Evolutionary conservation across 2,888 invertebrate species (phyloP).

Genomic region (Melanargia galathea): DNA sequence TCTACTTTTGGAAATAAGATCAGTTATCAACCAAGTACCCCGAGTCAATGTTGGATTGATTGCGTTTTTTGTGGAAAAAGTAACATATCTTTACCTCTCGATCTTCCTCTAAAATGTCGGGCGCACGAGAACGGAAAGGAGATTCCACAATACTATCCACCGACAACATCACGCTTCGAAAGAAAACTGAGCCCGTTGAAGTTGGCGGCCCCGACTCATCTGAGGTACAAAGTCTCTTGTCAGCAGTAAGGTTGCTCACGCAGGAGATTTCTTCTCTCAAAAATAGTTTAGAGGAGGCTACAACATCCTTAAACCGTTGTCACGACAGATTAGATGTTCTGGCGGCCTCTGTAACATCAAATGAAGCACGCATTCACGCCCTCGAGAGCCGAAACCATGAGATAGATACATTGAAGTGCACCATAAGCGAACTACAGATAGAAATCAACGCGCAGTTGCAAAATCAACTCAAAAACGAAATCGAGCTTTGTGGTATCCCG

Average conservation of each 20-base stretch:
- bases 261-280: too few species aligned
- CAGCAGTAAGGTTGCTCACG: slow-evolving; percentile 13
- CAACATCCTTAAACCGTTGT: slow-evolving; percentile 5
- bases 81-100: too few species aligned
- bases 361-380: slow-evolving; percentile 2
- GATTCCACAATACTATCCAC: too few species aligned
- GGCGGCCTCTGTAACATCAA: not conserved
- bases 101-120: too few species aligned
- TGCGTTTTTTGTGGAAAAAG: too few species aligned
- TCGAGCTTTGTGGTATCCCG: slow-evolving; percentile 22
- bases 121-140: too few species aligned
- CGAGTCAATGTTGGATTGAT: too few species aligned
- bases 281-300: slow-evolving; percentile 11
- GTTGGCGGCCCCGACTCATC: too few species aligned
- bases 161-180: too few species aligned
- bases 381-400: slow-evolving; percentile 5
- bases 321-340: slow-evolving; percentile 20
- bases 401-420: slow-evolving; percentile 1
- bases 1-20: too few species aligned
- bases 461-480: slow-evolving; percentile 18
- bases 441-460: slow-evolving; percentile 16
- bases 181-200: too few species aligned
- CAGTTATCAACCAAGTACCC: too few species aligned
- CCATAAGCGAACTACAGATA: not conserved
- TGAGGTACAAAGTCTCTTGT: slow-evolving; percentile 5